A percentile compares a stretch with the other conserved stretches of the same genome.
Conservation (phyloP, 2,888 invertebrate species). For the Hetaerina titia region DNA sequence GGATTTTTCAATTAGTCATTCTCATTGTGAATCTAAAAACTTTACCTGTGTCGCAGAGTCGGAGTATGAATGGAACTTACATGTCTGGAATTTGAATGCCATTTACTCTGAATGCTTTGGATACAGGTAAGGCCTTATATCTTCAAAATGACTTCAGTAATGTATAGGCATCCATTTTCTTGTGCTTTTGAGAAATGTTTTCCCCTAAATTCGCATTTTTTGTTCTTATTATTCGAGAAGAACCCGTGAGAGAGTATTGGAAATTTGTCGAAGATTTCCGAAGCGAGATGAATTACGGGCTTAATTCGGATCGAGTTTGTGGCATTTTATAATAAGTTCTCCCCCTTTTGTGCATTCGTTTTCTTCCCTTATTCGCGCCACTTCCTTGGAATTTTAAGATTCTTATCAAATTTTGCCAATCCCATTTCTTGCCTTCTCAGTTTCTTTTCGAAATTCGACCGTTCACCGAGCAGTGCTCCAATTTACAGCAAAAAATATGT, state of each 20-base stretch:
- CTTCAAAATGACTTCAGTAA: background rate
- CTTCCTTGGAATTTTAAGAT: background rate
- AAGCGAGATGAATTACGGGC: background rate
- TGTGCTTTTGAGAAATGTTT: background rate
- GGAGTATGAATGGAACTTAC: background rate
- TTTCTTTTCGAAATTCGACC: background rate
- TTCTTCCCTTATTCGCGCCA: background rate
- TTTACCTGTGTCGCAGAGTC: too few species aligned
- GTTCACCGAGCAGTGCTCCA: background rate
- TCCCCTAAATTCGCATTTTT: background rate
- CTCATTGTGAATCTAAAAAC: too few species aligned
- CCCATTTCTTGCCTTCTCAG: background rate
- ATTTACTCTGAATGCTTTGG: background rate
- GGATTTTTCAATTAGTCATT: too few species aligned
- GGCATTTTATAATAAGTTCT: background rate
- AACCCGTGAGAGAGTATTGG: background rate
- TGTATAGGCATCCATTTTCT: background rate
- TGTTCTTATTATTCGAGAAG: background rate
- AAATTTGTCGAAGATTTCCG: background rate
- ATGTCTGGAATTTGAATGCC: too few species aligned
- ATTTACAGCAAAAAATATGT: too few species aligned
- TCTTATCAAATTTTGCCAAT: background rate
- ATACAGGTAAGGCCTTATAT: background rate
- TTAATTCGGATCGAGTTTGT: background rate
- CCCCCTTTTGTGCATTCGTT: background rate